These are phyloP conservation scores for Catostomus latipinnis DNA, from an alignment of 2,797 vertebrate species.

Conservation along the genomic window DNA sequence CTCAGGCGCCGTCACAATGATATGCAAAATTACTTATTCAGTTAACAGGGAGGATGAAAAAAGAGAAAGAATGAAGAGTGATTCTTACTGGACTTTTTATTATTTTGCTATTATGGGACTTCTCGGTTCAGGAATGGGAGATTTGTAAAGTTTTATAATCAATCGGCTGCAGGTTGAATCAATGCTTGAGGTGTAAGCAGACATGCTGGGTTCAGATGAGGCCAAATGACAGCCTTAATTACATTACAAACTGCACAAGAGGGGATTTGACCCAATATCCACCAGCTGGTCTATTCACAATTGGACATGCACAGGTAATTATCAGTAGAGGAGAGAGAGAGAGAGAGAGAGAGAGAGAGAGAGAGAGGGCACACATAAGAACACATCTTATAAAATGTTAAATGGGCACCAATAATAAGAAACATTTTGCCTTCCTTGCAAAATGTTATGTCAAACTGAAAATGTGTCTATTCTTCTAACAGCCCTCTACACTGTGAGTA, in stretches of 20 bases:
- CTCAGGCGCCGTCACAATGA: conserved; percentile 31
- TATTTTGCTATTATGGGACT: not conserved
- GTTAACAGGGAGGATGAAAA: not conserved
- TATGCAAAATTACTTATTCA: conserved; percentile 26
- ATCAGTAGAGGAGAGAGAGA: not conserved
- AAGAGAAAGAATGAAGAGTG: conserved; percentile 3
- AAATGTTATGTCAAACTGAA: not conserved
- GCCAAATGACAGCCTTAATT: conserved; percentile 45
- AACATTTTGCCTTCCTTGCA: not conserved
- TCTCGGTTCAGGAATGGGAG: not conserved
- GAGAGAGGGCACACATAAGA: not conserved
- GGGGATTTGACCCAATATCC: conserved; percentile 35
- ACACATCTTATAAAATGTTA: not conserved
- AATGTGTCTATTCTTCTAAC: not conserved
- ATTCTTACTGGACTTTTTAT: conserved; percentile 6
- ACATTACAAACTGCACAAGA: conserved; percentile 7
- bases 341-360: not conserved
- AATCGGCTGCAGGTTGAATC: conserved; percentile 27
- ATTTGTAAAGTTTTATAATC: conserved; percentile 14
- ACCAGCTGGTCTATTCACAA: conserved; percentile 5
- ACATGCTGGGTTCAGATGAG: conserved; percentile 19
- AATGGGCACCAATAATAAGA: conserved; percentile 1
- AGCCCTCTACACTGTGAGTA: too few relatives aligned
- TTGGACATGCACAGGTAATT: not conserved
- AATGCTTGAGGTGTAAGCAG: conserved; percentile 27